A percentile compares a stretch with the other conserved stretches of the same genome.
Evolutionary conservation across 2,797 vertebrate species (phyloP).

Genomic region (Pseudochromis fuscus): DNA sequence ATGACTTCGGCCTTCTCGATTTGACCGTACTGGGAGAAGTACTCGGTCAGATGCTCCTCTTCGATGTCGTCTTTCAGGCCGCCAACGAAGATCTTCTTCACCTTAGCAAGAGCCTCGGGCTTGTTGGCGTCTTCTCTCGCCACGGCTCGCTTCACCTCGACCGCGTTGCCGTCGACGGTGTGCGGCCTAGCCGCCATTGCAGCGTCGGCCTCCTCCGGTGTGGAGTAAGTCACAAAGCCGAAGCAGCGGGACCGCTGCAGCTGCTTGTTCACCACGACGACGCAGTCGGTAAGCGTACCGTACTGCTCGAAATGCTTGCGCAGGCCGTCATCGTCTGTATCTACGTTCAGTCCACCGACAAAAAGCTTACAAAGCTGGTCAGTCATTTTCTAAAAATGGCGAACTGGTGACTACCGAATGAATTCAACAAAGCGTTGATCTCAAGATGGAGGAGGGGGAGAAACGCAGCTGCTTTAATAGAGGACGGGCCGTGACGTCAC

Average conservation of each 20-base stretch:
- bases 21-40: constrained; percentile 92
- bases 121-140: constrained; percentile 96
- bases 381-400: constrained; percentile 79
- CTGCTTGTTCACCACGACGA: constrained; percentile 97
- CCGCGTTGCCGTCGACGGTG: constrained; percentile 93
- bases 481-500: constrained; percentile 50
- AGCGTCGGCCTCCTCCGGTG: constrained; percentile 94
- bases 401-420: fast-evolving
- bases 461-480: constrained; percentile 54
- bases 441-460: constrained; percentile 64
- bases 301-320: constrained; percentile 96
- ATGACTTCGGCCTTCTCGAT: constrained; percentile 98
- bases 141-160: constrained; percentile 97
- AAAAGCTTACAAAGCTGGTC: constrained; percentile 97
- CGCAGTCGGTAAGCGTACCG: constrained; percentile 95
- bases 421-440: neutral
- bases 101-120: constrained; percentile 95
- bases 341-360: constrained; percentile 96
- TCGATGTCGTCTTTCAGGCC: constrained; percentile 94
- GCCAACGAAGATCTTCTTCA: constrained; percentile 97
- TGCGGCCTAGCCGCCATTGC: constrained; percentile 97
- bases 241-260: constrained; percentile 97
- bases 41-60: constrained; percentile 89
- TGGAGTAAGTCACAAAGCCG: constrained; percentile 97
- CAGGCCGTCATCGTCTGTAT: constrained; percentile 95